Evolutionary conservation across 2,113 vertebrate genomes (phyloP).

Genomic region (Anguilla rostrata): DNA sequence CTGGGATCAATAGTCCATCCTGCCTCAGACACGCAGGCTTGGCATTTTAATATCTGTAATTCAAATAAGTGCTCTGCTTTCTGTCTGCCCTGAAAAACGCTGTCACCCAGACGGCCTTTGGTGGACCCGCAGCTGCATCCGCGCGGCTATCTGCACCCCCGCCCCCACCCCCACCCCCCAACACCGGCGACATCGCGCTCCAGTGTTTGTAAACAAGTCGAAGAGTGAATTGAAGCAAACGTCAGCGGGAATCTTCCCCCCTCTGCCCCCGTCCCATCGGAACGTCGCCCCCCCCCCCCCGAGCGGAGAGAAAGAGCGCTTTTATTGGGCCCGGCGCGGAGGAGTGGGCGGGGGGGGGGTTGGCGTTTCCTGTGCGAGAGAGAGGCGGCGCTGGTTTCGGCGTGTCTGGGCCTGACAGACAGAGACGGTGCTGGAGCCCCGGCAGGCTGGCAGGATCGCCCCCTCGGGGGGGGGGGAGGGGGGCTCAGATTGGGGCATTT

Average conservation of each 20-base stretch:
- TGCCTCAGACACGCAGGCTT: conserved; percentile 61
- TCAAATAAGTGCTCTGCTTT: conserved; percentile 72
- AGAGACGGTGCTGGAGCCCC: conserved; percentile 14
- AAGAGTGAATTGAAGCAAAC: not conserved
- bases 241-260: not conserved
- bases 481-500: conserved; percentile 61
- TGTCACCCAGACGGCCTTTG: conserved; percentile 34
- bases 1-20: conserved; percentile 74
- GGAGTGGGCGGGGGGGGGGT: not conserved
- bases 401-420: conserved; percentile 35
- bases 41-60: conserved; percentile 77
- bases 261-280: not conserved
- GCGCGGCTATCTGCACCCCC: conserved; percentile 36
- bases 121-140: not conserved
- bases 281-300: not conserved
- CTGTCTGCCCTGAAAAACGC: conserved; percentile 61
- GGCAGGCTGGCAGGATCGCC: conserved; percentile 50
- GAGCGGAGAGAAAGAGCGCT: not conserved
- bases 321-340: conserved; percentile 7
- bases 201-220: conserved; percentile 8
- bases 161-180: conserved; percentile 26
- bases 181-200: not conserved
- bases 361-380: conserved; percentile 25
- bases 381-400: not conserved
- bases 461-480: conserved; percentile 42